A percentile compares a stretch with the other conserved stretches of the same genome.
These are phyloP conservation scores for Harpagifer antarcticus DNA, from an alignment of 2,797 vertebrate species.

Conservation along the genomic window DNA sequence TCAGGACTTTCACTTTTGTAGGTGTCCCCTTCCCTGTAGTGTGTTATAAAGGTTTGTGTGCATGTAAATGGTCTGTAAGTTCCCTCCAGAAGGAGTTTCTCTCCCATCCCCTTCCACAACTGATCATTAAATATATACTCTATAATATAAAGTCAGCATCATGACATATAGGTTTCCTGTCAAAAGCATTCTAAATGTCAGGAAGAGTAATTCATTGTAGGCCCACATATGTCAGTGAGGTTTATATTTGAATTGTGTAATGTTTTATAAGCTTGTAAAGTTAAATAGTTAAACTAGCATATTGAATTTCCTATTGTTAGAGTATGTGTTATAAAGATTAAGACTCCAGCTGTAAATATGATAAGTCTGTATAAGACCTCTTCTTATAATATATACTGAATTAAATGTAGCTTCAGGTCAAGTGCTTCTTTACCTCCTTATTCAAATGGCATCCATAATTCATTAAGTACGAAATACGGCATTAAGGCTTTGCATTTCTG, in stretches of 20 bases:
- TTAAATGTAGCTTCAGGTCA: slow-evolving; percentile 34
- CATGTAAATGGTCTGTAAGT: no score
- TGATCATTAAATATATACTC: slow-evolving; percentile 16
- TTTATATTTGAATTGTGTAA: slow-evolving; percentile 27
- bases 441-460: slow-evolving; percentile 29
- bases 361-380: slow-evolving; percentile 12
- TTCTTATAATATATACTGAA: slow-evolving; percentile 23
- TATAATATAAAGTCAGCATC: slow-evolving; percentile 13
- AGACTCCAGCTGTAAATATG: slow-evolving; percentile 22
- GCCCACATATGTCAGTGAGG: neutral
- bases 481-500: slow-evolving; percentile 17
- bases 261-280: slow-evolving; percentile 46
- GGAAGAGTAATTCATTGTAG: slow-evolving; percentile 6
- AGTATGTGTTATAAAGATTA: slow-evolving; percentile 32
- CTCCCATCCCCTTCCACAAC: no score
- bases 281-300: slow-evolving; percentile 30
- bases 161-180: slow-evolving; percentile 18
- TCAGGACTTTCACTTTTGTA: no score
- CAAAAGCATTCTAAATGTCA: slow-evolving; percentile 20
- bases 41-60: no score
- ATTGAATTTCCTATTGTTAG: slow-evolving; percentile 17
- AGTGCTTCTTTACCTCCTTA: slow-evolving; percentile 24
- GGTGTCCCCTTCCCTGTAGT: no score
- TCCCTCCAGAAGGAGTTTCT: no score
- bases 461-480: slow-evolving; percentile 11